Conservation (phyloP, 2,113 vertebrate genomes). For the Rana temporaria region DNA sequence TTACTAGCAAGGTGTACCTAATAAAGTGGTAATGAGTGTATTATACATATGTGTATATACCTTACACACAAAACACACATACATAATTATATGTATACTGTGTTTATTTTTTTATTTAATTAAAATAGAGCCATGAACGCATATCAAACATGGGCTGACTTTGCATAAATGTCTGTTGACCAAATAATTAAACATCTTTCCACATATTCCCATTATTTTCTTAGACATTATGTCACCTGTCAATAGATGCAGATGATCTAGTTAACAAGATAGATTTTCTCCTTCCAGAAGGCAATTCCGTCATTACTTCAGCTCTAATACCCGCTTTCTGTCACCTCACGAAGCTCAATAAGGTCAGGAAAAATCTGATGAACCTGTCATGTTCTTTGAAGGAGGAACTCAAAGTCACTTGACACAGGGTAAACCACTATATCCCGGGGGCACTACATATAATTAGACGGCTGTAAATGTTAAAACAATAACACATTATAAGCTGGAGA, state of each 20-base stretch:
- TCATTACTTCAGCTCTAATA: slow-evolving; percentile 11
- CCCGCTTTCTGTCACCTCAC: slow-evolving; percentile 26
- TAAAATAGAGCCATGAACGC: too few relatives aligned
- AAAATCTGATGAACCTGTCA: slow-evolving; percentile 46
- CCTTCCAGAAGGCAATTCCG: not conserved
- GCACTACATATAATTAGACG: slow-evolving; percentile 37
- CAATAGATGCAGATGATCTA: not conserved
- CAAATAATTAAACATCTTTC: too few relatives aligned
- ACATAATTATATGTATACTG: too few relatives aligned
- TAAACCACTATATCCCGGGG: slow-evolving; percentile 21
- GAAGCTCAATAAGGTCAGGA: slow-evolving; percentile 43
- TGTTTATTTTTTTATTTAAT: too few relatives aligned
- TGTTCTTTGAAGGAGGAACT: slow-evolving; percentile 40
- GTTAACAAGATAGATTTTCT: slow-evolving; percentile 20
- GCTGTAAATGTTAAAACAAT: slow-evolving; percentile 42
- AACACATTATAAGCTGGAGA: slow-evolving; percentile 18
- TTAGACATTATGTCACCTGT: not conserved
- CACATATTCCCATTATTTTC: not conserved
- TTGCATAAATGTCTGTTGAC: too few relatives aligned
- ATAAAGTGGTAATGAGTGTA: too few relatives aligned
- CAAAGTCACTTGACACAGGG: slow-evolving; percentile 38
- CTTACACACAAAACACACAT: too few relatives aligned
- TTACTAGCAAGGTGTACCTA: too few relatives aligned
- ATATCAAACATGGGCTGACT: too few relatives aligned
- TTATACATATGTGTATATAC: too few relatives aligned